A percentile compares a stretch with the other conserved stretches of the same genome.
Evolutionary conservation across 2,888 invertebrate species (phyloP).

Genomic region (Drosophila diplacantha): DNA sequence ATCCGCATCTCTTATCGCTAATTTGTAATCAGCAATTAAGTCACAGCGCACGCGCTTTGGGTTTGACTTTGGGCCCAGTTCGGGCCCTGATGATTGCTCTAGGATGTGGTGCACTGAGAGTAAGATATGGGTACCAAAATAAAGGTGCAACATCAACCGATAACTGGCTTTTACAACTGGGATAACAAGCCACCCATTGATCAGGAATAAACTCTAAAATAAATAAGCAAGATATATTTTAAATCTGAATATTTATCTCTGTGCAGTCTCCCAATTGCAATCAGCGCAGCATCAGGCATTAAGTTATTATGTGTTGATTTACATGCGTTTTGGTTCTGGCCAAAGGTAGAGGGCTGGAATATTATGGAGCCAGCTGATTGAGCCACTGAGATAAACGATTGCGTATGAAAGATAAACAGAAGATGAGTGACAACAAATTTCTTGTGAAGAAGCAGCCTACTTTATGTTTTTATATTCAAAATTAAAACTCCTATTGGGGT

Average conservation of each 20-base stretch:
- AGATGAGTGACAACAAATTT: conserved; percentile 11
- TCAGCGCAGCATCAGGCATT: conserved; percentile 31
- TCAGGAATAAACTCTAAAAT: too few relatives aligned
- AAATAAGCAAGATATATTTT: too few relatives aligned
- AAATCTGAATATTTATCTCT: not conserved
- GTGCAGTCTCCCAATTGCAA: conserved; percentile 6
- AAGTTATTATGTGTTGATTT: conserved; percentile 69
- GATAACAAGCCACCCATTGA: too few relatives aligned
- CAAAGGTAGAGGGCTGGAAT: conserved; percentile 36
- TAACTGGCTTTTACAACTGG: too few relatives aligned
- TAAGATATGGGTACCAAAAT: not conserved
- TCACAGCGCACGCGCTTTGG: conserved; percentile 56
- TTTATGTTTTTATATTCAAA: not conserved
- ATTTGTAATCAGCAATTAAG: conserved; percentile 76
- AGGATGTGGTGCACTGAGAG: conserved; percentile 14
- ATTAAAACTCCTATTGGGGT: not conserved
- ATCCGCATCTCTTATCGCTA: conserved; percentile 61
- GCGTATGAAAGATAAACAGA: conserved; percentile 45
- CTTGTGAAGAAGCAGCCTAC: not conserved
- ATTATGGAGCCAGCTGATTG: conserved; percentile 40
- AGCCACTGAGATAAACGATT: conserved; percentile 38
- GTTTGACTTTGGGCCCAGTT: conserved; percentile 31
- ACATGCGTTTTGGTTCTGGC: conserved; percentile 48
- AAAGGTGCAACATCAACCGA: too few relatives aligned
- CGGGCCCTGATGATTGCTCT: conserved; percentile 9